Evolutionary conservation across 2,113 vertebrate species (phyloP).

Genomic region (Merops nubicus): DNA sequence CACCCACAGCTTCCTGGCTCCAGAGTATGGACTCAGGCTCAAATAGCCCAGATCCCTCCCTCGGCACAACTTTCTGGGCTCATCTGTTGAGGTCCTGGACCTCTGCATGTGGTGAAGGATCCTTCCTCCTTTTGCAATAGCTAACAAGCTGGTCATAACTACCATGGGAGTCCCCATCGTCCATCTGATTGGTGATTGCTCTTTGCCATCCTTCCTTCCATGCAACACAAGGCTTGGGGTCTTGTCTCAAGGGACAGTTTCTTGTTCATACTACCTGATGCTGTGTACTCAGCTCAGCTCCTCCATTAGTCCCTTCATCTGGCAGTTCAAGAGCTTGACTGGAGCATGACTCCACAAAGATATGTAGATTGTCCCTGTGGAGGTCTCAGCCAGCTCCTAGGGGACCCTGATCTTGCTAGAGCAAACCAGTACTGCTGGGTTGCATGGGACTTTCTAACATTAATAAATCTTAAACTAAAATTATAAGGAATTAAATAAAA

Average conservation of each 20-base stretch:
- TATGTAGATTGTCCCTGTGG: neutral
- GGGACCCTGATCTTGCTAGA: neutral
- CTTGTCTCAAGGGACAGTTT: neutral
- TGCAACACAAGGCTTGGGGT: neutral
- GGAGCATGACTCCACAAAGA: neutral
- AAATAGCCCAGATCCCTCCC: neutral
- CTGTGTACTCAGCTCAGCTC: neutral
- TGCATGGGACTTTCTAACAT: neutral
- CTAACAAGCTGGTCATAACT: rapidly evolving
- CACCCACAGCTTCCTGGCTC: neutral
- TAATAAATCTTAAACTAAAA: neutral
- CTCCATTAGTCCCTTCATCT: neutral
- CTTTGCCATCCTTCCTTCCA: neutral
- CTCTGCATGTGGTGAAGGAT: neutral
- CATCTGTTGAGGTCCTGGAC: neutral
- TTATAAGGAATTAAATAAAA: neutral
- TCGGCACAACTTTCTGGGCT: neutral
- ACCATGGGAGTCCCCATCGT: neutral
- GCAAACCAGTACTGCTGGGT: neutral
- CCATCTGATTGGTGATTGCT: neutral
- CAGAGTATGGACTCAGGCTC: neutral
- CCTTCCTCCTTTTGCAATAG: neutral
- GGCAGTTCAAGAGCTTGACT: neutral
- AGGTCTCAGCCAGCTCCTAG: neutral
- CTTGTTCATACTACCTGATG: neutral